Base-by-base conservation (phyloP, 2,888 invertebrate species). In the Aethes cnicana region DNA sequence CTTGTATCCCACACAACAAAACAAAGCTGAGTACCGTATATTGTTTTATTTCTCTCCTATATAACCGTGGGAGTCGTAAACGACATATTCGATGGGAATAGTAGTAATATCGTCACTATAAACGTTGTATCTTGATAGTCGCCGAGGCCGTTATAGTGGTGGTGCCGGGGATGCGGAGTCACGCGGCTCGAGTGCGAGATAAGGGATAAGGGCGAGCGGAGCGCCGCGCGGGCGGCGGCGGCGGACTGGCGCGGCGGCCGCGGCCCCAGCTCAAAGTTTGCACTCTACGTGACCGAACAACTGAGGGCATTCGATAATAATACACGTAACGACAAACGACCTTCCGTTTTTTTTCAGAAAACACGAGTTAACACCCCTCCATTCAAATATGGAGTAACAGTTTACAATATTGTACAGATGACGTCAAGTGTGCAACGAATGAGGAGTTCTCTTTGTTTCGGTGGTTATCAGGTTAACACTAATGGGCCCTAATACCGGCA, bases 131-230 rank as follows among this genome's bases (percentile, higher is more conserved):
- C 62, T 64, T 58, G 61, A 58, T 63, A 60, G 64, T 64, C 62
- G 74, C 68, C 66, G 70, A 57, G 57, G 57, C 61, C 59, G 69
- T 71, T 78, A 74, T 69, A 64, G 59, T 64, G 67, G 61, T 66
- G 64, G 59, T 61, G 57, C 36, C 44, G 54, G 35, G 20, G 61
- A 62, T 66, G 56, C 61, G 59, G 49, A 76, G 76, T 80, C 81
- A 80, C 79, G 77, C 77, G 77, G 67, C 59, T 72, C 58, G 57
- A 69, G 66, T 64, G 71, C 60, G 59, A 66, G 77, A 84, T 82
- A 81, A 80, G 72, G 77, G 74, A 76, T 78, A 72, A 74, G 74
- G 72, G 66, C 61, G 62, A 72, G 74, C 77, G 68, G 74, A 69
- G 72, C 70, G 61, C 60, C 33, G 32, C 57, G 58, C 62, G 69